Conservation (phyloP, 2,797 vertebrate species). For the Tauraco hartlaubi region DNA sequence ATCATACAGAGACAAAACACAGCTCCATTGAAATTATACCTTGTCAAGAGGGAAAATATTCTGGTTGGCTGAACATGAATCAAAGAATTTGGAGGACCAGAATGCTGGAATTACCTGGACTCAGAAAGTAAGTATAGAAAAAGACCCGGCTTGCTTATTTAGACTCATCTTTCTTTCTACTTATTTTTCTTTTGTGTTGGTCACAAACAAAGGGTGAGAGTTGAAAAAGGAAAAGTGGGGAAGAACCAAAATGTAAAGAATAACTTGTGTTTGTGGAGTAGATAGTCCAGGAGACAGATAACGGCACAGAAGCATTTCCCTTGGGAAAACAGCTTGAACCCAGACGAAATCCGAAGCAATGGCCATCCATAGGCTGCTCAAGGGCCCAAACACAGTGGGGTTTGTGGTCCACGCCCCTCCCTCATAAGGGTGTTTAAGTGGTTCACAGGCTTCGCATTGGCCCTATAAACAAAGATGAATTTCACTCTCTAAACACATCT, state of each 20-base stretch:
- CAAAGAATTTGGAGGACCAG: conserved; percentile 43
- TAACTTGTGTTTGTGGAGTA: neutral
- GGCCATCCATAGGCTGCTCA: neutral
- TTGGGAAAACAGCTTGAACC: neutral
- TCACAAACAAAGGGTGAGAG: neutral
- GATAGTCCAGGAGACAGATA: neutral
- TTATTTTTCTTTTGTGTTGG: neutral
- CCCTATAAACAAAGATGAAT: conserved; percentile 32
- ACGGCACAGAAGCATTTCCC: neutral
- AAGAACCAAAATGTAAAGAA: neutral
- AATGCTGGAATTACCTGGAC: conserved; percentile 54
- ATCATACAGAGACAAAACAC: conserved; percentile 45
- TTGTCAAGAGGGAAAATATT: conserved; percentile 62
- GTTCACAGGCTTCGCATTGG: neutral
- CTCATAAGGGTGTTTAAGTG: neutral
- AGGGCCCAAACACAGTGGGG: neutral
- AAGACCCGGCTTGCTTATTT: neutral
- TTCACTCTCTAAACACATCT: conserved; percentile 26
- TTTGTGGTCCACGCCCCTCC: neutral
- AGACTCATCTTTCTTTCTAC: neutral
- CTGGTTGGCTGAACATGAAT: conserved; percentile 54
- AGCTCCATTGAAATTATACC: conserved; percentile 55
- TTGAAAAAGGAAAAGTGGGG: neutral
- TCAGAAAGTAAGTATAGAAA: neutral
- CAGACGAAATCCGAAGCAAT: accelerated